Evolutionary conservation across 2,113 vertebrate species (phyloP).

Genomic region (Salvator merianae): DNA sequence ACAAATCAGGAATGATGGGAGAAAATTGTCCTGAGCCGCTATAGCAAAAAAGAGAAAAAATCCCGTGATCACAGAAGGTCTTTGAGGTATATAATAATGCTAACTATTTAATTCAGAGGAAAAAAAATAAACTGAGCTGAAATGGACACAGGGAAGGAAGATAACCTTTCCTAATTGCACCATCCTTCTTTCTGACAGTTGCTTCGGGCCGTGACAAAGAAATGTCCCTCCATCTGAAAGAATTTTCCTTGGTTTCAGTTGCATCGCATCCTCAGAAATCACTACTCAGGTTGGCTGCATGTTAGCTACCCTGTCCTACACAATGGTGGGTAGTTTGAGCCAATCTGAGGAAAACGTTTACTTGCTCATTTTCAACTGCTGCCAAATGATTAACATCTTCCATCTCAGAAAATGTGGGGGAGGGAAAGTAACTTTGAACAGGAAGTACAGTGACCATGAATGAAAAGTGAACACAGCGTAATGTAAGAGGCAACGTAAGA

Average conservation of each 20-base stretch:
- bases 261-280: neutral
- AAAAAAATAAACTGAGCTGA: neutral
- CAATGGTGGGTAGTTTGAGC: too few relatives aligned
- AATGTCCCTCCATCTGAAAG: neutral
- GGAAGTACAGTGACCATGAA: too few relatives aligned
- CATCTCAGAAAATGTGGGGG: neutral
- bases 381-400: neutral
- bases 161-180: neutral
- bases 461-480: too few relatives aligned
- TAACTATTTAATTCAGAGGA: neutral
- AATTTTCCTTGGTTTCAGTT: neutral
- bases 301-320: neutral
- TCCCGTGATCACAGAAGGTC: neutral
- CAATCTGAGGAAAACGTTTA: neutral
- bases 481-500: neutral
- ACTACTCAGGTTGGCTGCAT: neutral
- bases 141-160: neutral
- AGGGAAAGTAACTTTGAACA: neutral
- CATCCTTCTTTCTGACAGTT: neutral
- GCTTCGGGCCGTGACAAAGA: neutral
- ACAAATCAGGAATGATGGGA: neutral
- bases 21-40: neutral
- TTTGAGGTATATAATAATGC: neutral
- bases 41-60: neutral
- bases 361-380: neutral